Evolutionary conservation across 2,888 invertebrate genomes (phyloP), one percentile per base, ranked within the genome.

Genomic region (Lysandra bellargus): DNA sequence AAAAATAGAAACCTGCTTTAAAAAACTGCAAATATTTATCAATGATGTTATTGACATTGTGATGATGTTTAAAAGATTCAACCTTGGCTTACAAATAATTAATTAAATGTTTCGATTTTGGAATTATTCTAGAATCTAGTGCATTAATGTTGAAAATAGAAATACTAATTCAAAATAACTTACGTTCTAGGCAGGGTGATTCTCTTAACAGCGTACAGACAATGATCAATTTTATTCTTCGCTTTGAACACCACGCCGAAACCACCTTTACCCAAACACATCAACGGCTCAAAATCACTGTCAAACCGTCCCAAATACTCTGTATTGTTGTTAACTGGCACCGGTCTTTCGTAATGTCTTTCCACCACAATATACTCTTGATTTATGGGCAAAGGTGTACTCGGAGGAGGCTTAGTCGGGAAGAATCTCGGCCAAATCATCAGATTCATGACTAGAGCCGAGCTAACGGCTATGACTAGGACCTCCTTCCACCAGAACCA

Each of bases 171-270:
- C 1, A 49, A 49, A 49, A 49, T 49, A 33, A 83, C 91, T 87
- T 87, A 97, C 97, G 95, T 95, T 83, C 96, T 97, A 1, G 98
- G 98, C 80, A 99, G 91, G 0, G 97, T 96, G 79, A 99, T 99
- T 85, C 99, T 95, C 92, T 99, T 99, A 0, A 99, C 97, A 6
- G 99, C 99, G 91, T 99, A 99, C 81, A 96, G 96, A 84, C 98
- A 97, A 85, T 99, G 98, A 88, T 99, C 99, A 80, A 99, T 96
- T 89, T 98, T 98, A 89, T 99, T 99, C 87, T 96, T 96, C 0
- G 98, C 99, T 88, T 99, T 98, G 89, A 99, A 99, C 0, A 99
- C 99, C 2, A 99, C 97, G 0, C 99, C 99, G 90, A 99, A 99
- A 0, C 99, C 99, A 33, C 99, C 99, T 84, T 96, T 96, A 0